Base-by-base conservation (phyloP, 2,797 vertebrate genomes). In the Pyrrhura leucotis region DNA sequence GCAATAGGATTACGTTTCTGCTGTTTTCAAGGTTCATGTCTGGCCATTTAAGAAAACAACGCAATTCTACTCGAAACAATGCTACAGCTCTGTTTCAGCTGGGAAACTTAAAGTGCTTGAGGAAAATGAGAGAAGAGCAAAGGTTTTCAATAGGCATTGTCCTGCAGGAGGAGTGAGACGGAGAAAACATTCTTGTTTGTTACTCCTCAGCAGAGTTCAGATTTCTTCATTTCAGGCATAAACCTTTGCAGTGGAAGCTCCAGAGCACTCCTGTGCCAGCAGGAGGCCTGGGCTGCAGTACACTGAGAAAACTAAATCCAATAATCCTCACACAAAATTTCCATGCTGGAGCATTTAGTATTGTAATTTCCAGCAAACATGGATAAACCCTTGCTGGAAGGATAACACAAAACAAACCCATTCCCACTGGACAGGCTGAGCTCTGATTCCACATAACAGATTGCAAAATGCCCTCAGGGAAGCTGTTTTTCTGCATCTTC, bases 281-380 rank as follows among this genome's bases (percentile, higher is more conserved):
- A 91, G 80, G 68, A 93, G 69, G 51, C 77, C 39, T 3, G 21
- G 66, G 75, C 67, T 85, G 53, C 73, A 44, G 45, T 44, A 66
- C 58, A 73, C 61, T 48, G 71, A 95, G 84, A 82, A 96, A 94
- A 89, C 23, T 65, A 88, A 87, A 48, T 93, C 93, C 1, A 7
- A 88, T 94, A 95, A 96, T 95, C 88, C 76, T 97, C 88, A 89
- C 75, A 82, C 83, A 40, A 72, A 91, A 95, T 91, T 93, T 97
- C 79, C 5, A 0, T 71, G 83, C 85, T 85, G 68, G 76, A 94
- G 63, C 68, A 94, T 90, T 95, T 90, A 73, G 58, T 75, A 68
- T 15, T 92, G 76, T 78, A 85, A 96, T 95, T 96, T 94, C 77
- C 63, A 94, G 79, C 51, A 40, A 88, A 88, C 69, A 93, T 4